A percentile compares a stretch with the other conserved stretches of the same genome.
phyloP scores from a whole-genome alignment of 2,797 vertebrate genomes.

The Echeneis naucrates region DNA sequence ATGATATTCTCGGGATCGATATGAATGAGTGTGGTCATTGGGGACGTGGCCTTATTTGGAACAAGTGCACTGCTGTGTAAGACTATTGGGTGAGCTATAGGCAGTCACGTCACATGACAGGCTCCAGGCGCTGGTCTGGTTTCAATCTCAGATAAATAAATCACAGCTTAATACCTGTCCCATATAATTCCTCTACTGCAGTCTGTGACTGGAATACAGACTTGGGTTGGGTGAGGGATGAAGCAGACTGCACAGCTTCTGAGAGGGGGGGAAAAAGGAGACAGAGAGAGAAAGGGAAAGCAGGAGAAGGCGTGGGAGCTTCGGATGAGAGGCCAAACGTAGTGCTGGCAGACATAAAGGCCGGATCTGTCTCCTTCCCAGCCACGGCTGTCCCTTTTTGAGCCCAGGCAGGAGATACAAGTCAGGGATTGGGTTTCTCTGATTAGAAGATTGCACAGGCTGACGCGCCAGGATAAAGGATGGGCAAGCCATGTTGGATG shows the following conservation, averaged over 20 bases:
- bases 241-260: slow-evolving; percentile 49
- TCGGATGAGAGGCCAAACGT: slow-evolving; percentile 43
- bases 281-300: slow-evolving; percentile 39
- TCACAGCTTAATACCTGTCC: slow-evolving; percentile 77
- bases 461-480: slow-evolving; percentile 76
- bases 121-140: slow-evolving; percentile 66
- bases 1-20: slow-evolving; percentile 74
- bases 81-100: slow-evolving; percentile 58
- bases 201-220: slow-evolving; percentile 71
- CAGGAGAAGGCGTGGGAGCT: slow-evolving; percentile 17
- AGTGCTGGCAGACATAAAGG: slow-evolving; percentile 61
- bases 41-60: slow-evolving; percentile 65
- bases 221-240: slow-evolving; percentile 29
- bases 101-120: slow-evolving; percentile 64
- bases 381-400: slow-evolving; percentile 43
- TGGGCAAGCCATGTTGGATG: slow-evolving; percentile 62
- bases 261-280: slow-evolving; percentile 41
- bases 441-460: slow-evolving; percentile 81
- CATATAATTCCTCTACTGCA: slow-evolving; percentile 66
- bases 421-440: slow-evolving; percentile 77
- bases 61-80: slow-evolving; percentile 45
- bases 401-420: slow-evolving; percentile 56
- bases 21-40: slow-evolving; percentile 56
- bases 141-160: slow-evolving; percentile 80
- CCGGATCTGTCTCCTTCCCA: slow-evolving; percentile 60